Evolutionary conservation across 2,113 vertebrate species (phyloP).

Genomic region (Heloderma charlesbogerti): DNA sequence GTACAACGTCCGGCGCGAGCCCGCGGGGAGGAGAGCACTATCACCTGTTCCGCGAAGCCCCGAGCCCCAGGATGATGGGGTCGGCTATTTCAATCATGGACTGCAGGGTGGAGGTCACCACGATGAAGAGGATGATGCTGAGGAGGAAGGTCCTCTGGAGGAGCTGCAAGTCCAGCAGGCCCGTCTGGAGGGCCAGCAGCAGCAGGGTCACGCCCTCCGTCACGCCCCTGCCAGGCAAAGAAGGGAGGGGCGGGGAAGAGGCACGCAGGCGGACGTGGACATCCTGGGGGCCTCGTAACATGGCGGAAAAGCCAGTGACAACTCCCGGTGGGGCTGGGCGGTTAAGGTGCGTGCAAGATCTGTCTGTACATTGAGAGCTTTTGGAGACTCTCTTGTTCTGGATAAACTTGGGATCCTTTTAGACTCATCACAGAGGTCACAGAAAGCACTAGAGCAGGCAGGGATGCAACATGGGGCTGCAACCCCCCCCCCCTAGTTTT

Average conservation of each 20-base stretch:
- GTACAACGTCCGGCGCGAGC: not conserved
- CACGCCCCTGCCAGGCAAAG: constrained; percentile 79
- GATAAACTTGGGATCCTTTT: not conserved
- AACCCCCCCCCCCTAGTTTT: no score
- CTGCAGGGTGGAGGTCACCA: constrained; percentile 88
- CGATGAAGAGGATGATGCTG: constrained; percentile 92
- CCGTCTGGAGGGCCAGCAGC: constrained; percentile 88
- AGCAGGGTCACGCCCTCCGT: constrained; percentile 87
- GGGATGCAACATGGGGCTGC: no score
- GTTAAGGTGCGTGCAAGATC: not conserved
- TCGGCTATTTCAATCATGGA: constrained; percentile 90
- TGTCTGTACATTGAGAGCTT: not conserved
- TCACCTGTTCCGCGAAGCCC: constrained; percentile 86
- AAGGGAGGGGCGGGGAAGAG: rapidly evolving
- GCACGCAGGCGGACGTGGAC: no score
- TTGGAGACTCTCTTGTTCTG: not conserved
- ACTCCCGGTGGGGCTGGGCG: no score
- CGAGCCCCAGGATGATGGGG: constrained; percentile 84
- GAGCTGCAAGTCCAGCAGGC: constrained; percentile 85
- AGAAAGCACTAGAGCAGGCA: not conserved
- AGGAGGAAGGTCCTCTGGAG: constrained; percentile 90
- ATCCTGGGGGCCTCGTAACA: no score
- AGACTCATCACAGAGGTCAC: not conserved
- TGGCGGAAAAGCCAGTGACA: not conserved
- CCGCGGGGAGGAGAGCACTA: rapidly evolving